Base-by-base conservation (phyloP, 2,888 invertebrate species). In the Ditula angustiorana region DNA sequence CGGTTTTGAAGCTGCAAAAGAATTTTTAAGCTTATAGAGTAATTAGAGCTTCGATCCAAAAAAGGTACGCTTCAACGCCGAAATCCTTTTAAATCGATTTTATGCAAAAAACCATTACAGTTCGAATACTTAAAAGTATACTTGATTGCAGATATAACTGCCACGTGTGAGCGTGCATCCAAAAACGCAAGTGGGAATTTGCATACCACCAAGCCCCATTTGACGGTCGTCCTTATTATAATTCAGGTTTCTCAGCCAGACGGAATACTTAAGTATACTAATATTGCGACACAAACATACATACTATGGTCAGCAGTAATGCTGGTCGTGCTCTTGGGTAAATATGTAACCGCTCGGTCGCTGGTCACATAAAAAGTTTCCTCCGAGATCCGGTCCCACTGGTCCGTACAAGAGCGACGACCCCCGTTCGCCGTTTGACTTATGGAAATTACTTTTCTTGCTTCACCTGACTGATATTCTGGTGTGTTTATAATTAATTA, bases 381-480 rank as follows among this genome's bases (percentile, higher is more conserved):
- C 84, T 85, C 79, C 66, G 73, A 85, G 85, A 91, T 85, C 92
- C 91, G 91, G 92, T 91, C 89, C 66, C 84, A 85, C 91, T 82
- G 87, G 88, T 90, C 84, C 71, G 82, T 74, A 81, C 74, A 79
- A 87, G 91, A 88, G 82, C 92, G 87, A 87, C 84, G 92, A 92
- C 90, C 92, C 82, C 87, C 71, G 77, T 76, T 82, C 79, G 87
- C 84, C 74, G 86, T 86, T 90, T 90, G 89, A 87, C 90, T 90
- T 92, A 91, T 92, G 90, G 87, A 90, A 90, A 90, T 90, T 80
- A 83, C 79, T 87, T 87, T 87, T 88, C 86, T 85, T 84, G 82
- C 82, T 74, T 76, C 83, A 84, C 76, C 79, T 81, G 78, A 81
- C 81, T 82, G 79, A 84, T 83, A 81, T 81, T 74, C 74, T 79